Evolutionary conservation across 2,113 vertebrate genomes (phyloP), one percentile per base, ranked within the genome.

Genomic region (Cacatua alba): DNA sequence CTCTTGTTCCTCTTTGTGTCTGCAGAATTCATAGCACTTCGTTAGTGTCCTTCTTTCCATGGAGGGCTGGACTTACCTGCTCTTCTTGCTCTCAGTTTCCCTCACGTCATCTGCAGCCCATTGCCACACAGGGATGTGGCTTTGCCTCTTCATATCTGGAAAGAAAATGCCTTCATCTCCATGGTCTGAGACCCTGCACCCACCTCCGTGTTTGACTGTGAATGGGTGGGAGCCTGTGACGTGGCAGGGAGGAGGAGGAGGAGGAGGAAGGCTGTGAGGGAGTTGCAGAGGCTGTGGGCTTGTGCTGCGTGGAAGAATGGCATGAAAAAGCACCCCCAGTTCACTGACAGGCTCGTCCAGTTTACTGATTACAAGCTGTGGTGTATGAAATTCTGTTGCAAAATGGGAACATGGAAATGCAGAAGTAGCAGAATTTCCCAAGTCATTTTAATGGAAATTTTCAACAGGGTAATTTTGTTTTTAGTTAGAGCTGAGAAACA

Each of bases 401-500:
- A 77, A 69, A 79, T 62, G 78, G 76, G 89, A 95, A 86, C 3
- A 11, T 29, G 70, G 83, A 90, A 92, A 65, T 81, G 84, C 89
- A 95, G 95, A 94, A 97, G 94, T 87, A 91, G n/a, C 48, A 81
- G 52, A 48, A 94, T 90, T 94, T 94, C 59, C 65, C 74, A 46
- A 94, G 72, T 92, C 13, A 55, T 87, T 79, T 60, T 65, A 43
- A 77, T 78, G 69, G 85, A 75, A 96, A 89, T 87, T 91, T 72
- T 87, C 52, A 85, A 52, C 23, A 72, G 87, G 64, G 81, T 90
- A 91, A 67, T 87, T 88, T 77, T 82, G 39, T 7, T 51, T 92
- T 87, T 46, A 20, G n/a, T 82, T 41, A 59, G 74, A 92, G 94
- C 59, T 78, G 82, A 92, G 74, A 93, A 72, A 84, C 33, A 28